Evolutionary conservation across 2,888 invertebrate genomes (phyloP), one percentile per base, ranked within the genome.

Genomic region (Ypsolopha sequella): DNA sequence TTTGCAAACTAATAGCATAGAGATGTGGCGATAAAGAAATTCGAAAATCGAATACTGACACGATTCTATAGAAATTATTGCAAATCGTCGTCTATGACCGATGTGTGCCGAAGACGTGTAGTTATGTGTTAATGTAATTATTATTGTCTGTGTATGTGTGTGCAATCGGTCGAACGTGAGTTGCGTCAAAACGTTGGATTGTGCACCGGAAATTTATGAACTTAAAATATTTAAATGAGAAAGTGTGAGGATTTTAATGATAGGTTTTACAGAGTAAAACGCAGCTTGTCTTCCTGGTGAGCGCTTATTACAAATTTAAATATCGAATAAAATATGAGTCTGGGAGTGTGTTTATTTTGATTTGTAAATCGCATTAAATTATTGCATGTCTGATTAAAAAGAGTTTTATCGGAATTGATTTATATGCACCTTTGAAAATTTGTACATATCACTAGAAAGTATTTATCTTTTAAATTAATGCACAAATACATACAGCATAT

Each of bases 141-240:
- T 50, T 46, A 65, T 60, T 63, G 66, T 66, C 62, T 66, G 64
- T 65, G 61, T 14, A 61, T 69, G 70, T 67, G 69, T 74, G 75
- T 74, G 79, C 80, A 75, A 78, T 78, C 76, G 78, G 72, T 73
- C 74, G 74, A 66, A 77, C 84, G 85, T 86, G 84, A 73, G 60
- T 56, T 54, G 77, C 60, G 59, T 81, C 62, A 66, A 71, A 80
- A 81, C 73, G 64, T 58, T 62, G 69, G 70, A 73, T 73, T 49
- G 4, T 71, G 72, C 80, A 84, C 85, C 85, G 85, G 86, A 86
- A 82, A 86, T 84, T 82, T 85, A 86, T 84, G 81, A 84, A 86
- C 85, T 82, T 80, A 78, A 84, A 86, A 84, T 77, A 76, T 86
- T 82, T 80, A 78, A 84, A 86, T 85, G 78, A 76, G 84, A 84